These are phyloP conservation scores for Charina bottae DNA, from an alignment of 2,113 vertebrate genomes.

Conservation along the genomic window DNA sequence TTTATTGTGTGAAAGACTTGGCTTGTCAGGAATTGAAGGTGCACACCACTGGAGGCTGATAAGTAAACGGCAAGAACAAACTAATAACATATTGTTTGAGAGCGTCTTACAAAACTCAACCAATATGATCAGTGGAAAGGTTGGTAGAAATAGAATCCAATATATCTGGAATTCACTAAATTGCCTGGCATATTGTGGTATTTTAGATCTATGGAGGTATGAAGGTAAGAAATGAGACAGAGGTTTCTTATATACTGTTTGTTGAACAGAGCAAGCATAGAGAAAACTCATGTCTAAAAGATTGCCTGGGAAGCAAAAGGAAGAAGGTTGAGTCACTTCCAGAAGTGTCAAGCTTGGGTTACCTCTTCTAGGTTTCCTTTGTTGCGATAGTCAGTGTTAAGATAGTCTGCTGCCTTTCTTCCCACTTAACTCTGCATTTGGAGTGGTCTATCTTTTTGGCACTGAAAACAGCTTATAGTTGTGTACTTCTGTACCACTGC, in stretches of 20 bases:
- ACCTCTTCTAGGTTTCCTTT: not conserved
- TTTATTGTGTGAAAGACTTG: not conserved
- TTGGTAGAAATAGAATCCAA: not conserved
- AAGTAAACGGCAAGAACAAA: not conserved
- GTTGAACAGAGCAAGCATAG: too few species aligned
- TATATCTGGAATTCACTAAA: not conserved
- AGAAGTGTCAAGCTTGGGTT: not conserved
- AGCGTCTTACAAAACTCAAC: not conserved
- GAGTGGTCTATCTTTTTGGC: not conserved
- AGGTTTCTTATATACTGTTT: too few species aligned
- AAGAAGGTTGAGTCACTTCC: not conserved
- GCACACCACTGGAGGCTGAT: not conserved
- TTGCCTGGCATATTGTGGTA: not conserved
- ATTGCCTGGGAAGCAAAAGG: not conserved
- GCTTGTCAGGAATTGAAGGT: not conserved
- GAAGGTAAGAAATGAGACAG: not conserved
- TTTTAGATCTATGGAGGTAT: not conserved
- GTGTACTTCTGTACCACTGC: too few species aligned
- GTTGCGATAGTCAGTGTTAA: not conserved
- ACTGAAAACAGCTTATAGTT: not conserved
- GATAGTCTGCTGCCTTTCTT: not conserved
- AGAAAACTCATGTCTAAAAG: too few species aligned
- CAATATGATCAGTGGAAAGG: not conserved
- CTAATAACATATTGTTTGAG: not conserved
- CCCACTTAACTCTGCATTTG: not conserved